Evolutionary conservation across 1,140 invertebrate genomes (phyloP).

Genomic region (Listronotus bonariensis): DNA sequence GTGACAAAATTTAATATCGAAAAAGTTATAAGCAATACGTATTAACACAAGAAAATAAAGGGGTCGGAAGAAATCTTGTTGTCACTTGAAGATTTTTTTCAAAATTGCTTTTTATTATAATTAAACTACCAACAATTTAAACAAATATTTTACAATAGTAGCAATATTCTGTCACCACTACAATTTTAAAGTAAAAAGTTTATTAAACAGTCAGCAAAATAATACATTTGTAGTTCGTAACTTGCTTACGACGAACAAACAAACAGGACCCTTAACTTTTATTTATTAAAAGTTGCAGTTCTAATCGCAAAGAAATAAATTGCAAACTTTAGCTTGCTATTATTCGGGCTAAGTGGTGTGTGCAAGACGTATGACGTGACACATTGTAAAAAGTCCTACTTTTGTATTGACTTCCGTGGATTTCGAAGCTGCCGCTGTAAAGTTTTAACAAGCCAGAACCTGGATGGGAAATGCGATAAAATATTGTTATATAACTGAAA

Average conservation of each 20-base stretch:
- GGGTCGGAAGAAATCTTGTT: too few species aligned
- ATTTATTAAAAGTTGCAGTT: conserved; percentile 24
- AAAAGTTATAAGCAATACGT: too few species aligned
- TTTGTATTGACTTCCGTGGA: conserved; percentile 34
- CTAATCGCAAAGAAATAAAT: conserved; percentile 35
- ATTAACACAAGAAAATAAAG: too few species aligned
- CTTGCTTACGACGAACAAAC: background rate
- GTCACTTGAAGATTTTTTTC: too few species aligned
- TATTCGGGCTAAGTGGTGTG: conserved; percentile 34
- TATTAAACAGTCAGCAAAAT: too few species aligned
- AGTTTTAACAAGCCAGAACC: conserved; percentile 19
- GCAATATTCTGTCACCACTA: too few species aligned
- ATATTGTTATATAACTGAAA: background rate
- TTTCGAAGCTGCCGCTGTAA: conserved; percentile 28
- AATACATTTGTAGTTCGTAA: too few species aligned
- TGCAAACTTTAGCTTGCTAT: conserved; percentile 25
- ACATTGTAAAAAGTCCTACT: conserved; percentile 29
- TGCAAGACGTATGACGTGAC: conserved; percentile 34
- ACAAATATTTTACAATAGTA: too few species aligned
- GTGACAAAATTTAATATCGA: too few species aligned
- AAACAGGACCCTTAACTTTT: conserved; percentile 2
- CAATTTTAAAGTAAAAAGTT: too few species aligned
- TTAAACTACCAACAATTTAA: too few species aligned
- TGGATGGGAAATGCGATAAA: conserved; percentile 25
- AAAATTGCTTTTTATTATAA: too few species aligned